phyloP scores from a whole-genome alignment of 2,113 vertebrate species.

The Triplophysa rosa region DNA sequence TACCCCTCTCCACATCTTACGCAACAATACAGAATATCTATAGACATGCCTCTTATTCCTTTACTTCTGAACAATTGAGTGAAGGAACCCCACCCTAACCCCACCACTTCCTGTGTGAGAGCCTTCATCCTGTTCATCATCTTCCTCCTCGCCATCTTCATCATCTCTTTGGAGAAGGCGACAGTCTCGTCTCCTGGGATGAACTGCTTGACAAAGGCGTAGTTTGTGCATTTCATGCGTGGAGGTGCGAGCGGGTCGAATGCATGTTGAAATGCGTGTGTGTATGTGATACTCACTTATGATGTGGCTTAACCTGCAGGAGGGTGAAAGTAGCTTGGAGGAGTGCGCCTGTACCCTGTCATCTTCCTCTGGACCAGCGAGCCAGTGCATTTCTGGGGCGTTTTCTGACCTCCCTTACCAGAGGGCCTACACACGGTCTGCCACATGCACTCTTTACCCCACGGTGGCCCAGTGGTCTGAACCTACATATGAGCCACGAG shows the following conservation, averaged over 20 bases:
- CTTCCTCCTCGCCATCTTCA: slow-evolving; percentile 19
- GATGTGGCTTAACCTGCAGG: slow-evolving; percentile 57
- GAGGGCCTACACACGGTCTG: slow-evolving; percentile 59
- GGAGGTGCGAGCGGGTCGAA: background rate
- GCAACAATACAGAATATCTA: background rate
- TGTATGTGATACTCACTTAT: slow-evolving; percentile 72
- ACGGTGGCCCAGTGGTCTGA: slow-evolving; percentile 72
- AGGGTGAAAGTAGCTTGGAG: slow-evolving; percentile 51
- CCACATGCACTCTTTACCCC: slow-evolving; percentile 55
- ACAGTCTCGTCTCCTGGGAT: background rate
- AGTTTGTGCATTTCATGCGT: background rate
- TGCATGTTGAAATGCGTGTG: background rate
- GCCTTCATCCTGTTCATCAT: slow-evolving; percentile 24
- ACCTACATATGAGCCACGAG: slow-evolving; percentile 88
- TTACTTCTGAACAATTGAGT: slow-evolving; percentile 55
- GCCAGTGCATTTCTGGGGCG: slow-evolving; percentile 66
- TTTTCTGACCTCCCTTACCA: slow-evolving; percentile 62
- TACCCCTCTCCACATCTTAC: background rate
- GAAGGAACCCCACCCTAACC: slow-evolving; percentile 73
- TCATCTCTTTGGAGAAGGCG: slow-evolving; percentile 2
- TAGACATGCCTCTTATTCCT: background rate
- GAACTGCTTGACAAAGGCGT: background rate
- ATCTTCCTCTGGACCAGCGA: slow-evolving; percentile 33
- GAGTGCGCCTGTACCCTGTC: slow-evolving; percentile 47
- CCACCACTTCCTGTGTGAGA: slow-evolving; percentile 64